Base-by-base conservation (phyloP, 2,888 invertebrate species). In the Synanthedon tipuliformis region DNA sequence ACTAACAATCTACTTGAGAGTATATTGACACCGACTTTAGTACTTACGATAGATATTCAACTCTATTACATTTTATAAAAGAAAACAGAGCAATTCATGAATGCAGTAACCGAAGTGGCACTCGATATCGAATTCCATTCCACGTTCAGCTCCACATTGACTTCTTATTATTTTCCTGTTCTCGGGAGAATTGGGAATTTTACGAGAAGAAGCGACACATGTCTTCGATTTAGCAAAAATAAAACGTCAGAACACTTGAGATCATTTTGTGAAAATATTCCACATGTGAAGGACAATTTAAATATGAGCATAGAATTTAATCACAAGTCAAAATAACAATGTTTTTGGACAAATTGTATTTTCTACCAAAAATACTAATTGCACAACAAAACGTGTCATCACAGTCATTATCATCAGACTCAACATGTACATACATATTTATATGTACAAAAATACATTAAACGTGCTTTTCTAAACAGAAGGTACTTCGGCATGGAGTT, bases 21-120 rank as follows among this genome's bases (percentile, higher is more conserved):
- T 45, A 45, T 45, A 45, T 45, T 23, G 49, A 13, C 23, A 49
- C 8, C 16, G 12, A 49, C 49, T 49, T 49, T 49, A 45, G 16
- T 16, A 49, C 3, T 2, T 49, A 18, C 49, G 13, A 34, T 12
- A 50, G 50, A 13, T 27, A 34, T 50, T 16, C 50, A 55, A 59
- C 53, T 61, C 61, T 65, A 61, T 55, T 60, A 59, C 57, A 62
- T 63, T 66, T 66, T 57, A 53, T 61, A 51, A 56, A 61, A 58
- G 69, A 67, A 71, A 72, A 72, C 67, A 70, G 65, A 66, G 61
- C 65, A 56, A 69, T 70, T 72, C 62, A 48, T 59, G 64, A 68
- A 64, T 69, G 64, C 65, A 67, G 69, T 66, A 66, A 64, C 57
- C 53, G 53, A 67, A 63, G 64, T 69, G 64, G 64, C 68, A 65